Evolutionary conservation across 2,888 invertebrate genomes (phyloP), one percentile per base, ranked within the genome.

Genomic region (Pegoplata infirma): DNA sequence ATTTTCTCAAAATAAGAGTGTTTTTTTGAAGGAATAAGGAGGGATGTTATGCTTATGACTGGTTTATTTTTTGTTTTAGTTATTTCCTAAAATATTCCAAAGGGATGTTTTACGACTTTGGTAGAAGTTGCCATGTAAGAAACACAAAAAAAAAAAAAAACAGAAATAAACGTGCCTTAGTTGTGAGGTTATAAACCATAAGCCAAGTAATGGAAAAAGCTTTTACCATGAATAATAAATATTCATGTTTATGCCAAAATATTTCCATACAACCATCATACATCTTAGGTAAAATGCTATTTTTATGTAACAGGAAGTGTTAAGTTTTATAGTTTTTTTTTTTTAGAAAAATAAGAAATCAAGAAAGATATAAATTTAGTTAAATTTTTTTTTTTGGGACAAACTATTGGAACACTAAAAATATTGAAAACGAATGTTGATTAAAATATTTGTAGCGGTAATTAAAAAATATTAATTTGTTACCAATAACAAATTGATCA

Each of bases 211-310:
- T 87, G 84, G 85, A 85, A 86, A 87, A 87, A 87, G 87, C 87
- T 87, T 87, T 87, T 87, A 87, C 85, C 82, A 86, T 87, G 81
- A 85, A 87, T 87, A 85, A 87, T 87, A 87, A 82, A 79, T 79
- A 75, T 67, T 23, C 56, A 67, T 79, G 79, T 75, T 79, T 72
- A 79, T 75, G 71, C 63, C 66, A 79, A 63, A 69, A 66, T 36
- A 51, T 25, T 10, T 4, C 49, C 3, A 19, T 10, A 2, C 36
- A 3, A 3, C 10, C 36, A 40, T 4, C n/a, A 40, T 55, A 44
- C 51, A 55, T 63, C 32, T 55, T n/a, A 47, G 40, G 21, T 51
- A 51, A n/a, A 64, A 5, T 14, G n/a, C 14, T 53, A 25, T 5
- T 25, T 25, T 6, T 25, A 58, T 1, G 40, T 19, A 21, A 10